A percentile compares a stretch with the other conserved stretches of the same genome.
These are phyloP conservation scores for Quiscalus mexicanus DNA, from an alignment of 2,113 vertebrate genomes.

Conservation along the genomic window DNA sequence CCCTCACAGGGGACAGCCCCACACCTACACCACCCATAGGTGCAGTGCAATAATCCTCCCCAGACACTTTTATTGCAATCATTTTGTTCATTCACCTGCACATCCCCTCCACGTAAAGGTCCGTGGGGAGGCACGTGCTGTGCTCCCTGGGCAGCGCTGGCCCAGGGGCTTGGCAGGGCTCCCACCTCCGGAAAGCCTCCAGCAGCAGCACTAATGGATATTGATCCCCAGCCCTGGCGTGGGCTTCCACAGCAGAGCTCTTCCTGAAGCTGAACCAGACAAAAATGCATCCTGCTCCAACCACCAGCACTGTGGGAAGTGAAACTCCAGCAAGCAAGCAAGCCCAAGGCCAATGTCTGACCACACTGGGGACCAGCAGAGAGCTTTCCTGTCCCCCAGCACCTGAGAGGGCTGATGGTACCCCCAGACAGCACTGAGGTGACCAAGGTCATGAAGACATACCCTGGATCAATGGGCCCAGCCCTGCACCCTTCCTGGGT, in stretches of 20 bases:
- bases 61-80: not conserved
- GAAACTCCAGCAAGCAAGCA: not conserved
- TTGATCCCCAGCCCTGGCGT: conserved; percentile 24
- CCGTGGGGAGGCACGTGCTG: rapidly evolving
- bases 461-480: not conserved
- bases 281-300: not conserved
- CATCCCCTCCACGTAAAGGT: not conserved
- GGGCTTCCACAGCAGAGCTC: not conserved
- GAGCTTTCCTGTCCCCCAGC: not conserved
- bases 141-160: not conserved
- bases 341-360: not conserved
- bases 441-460: not conserved
- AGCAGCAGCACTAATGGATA: conserved; percentile 57
- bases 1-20: not conserved
- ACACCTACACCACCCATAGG: rapidly evolving
- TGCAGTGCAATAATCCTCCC: not conserved
- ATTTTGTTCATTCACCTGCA: not conserved
- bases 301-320: not conserved
- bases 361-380: not conserved
- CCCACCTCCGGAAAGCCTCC: conserved; percentile 15
- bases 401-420: not conserved
- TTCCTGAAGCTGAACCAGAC: not conserved
- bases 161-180: conserved; percentile 7
- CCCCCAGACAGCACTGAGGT: rapidly evolving
- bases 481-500: not conserved